Evolutionary conservation across 1,140 invertebrate species (phyloP), one percentile per base, ranked within the genome.

Genomic region (Drosophila pallidifrons): DNA sequence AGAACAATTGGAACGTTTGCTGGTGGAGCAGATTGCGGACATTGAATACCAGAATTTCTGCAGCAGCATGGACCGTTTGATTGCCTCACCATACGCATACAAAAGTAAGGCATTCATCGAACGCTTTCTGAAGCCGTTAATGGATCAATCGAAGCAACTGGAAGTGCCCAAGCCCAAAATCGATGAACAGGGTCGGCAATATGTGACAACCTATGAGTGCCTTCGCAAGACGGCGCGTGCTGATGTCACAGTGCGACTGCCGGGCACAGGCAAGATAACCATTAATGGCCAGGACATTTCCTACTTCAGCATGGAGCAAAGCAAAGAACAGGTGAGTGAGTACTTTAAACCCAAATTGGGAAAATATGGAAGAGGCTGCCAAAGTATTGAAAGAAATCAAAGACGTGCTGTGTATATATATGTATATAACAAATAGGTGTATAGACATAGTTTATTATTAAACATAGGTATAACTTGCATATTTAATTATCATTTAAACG

Each of bases 211-310:
- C 47, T 95, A 94, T 93, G 95, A 96, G 88, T 96, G 95, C 87
- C 91, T 95, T 54, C 94, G 97, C 69, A 98, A 98, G 92, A 93
- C 92, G 54, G 94, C 96, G 1, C 93, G 93, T 79, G 97, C 94
- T 1, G 89, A 94, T 76, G 96, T 97, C 0, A 96, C 94, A 13
- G 82, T 98, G 1, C 93, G 92, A 59, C 93, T 94, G 41, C 95
- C 97, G 58, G 98, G 98, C 13, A 95, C 96, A 38, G 98, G 98
- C 10, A 94, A 95, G 85, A 95, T 99, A 64, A 95, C 92, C 20
- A 96, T 99, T 47, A 98, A 99, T 93, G 96, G 95, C 13, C 78
- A 95, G 80, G 94, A 95, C 80, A 94, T 98, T n/a, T 94, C 93
- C 1, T 98, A 97, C 89, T 98, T 98, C 91, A 81, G 93, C 32